Evolutionary conservation across 2,888 invertebrate genomes (phyloP), one percentile per base, ranked within the genome.

Genomic region (Caenorhabditis sp.): DNA sequence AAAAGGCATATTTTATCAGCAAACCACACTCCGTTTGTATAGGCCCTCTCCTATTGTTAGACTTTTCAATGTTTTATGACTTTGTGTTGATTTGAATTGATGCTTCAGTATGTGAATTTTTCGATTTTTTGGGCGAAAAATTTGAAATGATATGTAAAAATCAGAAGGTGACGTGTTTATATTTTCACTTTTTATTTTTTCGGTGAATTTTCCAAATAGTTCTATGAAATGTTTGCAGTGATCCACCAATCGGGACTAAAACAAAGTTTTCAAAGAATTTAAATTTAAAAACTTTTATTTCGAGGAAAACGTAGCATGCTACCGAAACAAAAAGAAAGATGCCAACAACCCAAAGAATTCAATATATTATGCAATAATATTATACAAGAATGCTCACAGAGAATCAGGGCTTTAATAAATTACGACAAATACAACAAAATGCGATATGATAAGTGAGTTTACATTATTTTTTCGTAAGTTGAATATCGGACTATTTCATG

Each of bases 331-430:
- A 17, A 43, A 14, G 43, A 43, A 43, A 43, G 43, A 43, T 43
- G 43, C 43, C 43, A 56, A 56, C 17, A 56, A 21, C 56, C 12
- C 56, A 17, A 26, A 26, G 26, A 14, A 25, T 25, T 12, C 23
- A 26, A 56, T 56, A 56, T 26, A 56, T 56, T 56, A 56, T 56
- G 56, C 56, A 26, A 56, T 53, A 31, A 43, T 43, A 43, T 43
- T 10, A 26, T 56, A 56, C 56, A 56, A 26, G n/a, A n/a, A 56
- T 26, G 53, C 53, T 53, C n/a, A 17, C 17, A 43, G 17, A 53
- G 7, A 53, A 53, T 20, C 23, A 26, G 23, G 12, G 5, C 5
- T 26, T 56, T 7, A 56, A 26, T 12, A 56, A 56, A 56, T 56
- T 21, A 56, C 56, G 4, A 25, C 4, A 4, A 14, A 56, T 56